Evolutionary conservation across 2,888 invertebrate species (phyloP), one percentile per base, ranked within the genome.

Genomic region (Harmothoe impar): DNA sequence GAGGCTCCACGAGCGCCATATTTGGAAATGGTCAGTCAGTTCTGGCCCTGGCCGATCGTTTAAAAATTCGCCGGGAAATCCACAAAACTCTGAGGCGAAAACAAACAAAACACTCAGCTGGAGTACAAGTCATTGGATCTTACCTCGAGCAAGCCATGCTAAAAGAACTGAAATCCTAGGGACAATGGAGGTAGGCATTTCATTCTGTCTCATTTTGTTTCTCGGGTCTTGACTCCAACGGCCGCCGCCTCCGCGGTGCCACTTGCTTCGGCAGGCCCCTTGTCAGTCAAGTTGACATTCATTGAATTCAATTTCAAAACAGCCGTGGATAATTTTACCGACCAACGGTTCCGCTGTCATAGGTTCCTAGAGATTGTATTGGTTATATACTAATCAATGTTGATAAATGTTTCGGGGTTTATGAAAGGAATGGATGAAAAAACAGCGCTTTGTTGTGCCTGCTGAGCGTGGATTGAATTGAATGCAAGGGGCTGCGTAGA

Each of bases 21-120:
- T 72, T 72, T 72, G 72, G 72, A 72, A 72, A 23, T 72, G 72
- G 72, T 72, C 72, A 72, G 72, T 72, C 43, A 43, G 10, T 43
- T 43, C 43, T 29, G 20, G 20, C 31, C 72, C 5, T 7, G 20
- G 20, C 72, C 1, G 25, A 15, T 5, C 15, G 5, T 72, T 72
- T 15, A 72, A 62, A 29, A n/a, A 15, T 72, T 29, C 72, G 72
- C 72, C 72, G 72, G 72, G 72, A 72, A 72, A 72, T 72, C 72
- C 72, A 72, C 72, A 72, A 72, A 43, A 43, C 43, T 43, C 43
- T 43, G 43, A 43, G 43, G 43, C 43, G 3, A 10, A 43, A 43
- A 43, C 43, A 3, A 43, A 43, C 43, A 7, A 43, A 72, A 72
- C 15, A 62, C 31, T 15, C 72, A 29, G 29, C 25, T 25, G 25